These are phyloP conservation scores for Ifrita kowaldi DNA, from an alignment of 2,113 vertebrate genomes.

Conservation along the genomic window DNA sequence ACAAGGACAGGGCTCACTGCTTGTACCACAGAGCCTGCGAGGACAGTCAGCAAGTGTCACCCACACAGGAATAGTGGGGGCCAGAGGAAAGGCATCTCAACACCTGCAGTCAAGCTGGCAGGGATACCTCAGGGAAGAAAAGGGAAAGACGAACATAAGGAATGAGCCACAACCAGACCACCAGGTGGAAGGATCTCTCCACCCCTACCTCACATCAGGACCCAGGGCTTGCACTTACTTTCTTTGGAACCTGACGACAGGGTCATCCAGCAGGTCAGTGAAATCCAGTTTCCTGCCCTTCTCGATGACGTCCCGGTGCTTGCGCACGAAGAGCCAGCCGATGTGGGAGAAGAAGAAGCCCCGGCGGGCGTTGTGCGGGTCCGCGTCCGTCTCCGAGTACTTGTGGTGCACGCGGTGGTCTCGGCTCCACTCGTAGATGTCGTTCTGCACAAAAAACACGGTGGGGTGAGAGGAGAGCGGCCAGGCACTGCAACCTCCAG, in stretches of 20 bases:
- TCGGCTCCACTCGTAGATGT: slow-evolving; percentile 77
- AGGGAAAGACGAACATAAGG: background rate
- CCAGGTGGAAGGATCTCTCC: rapidly evolving
- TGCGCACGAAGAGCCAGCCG: slow-evolving; percentile 76
- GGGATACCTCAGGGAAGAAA: background rate
- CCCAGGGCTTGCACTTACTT: slow-evolving; percentile 55
- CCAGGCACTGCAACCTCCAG: background rate
- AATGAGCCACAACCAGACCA: background rate
- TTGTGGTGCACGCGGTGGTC: slow-evolving; percentile 80
- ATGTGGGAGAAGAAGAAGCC: slow-evolving; percentile 82
- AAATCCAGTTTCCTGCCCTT: slow-evolving; percentile 76
- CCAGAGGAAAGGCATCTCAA: background rate
- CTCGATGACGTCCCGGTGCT: slow-evolving; percentile 76
- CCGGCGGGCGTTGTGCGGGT: slow-evolving; percentile 72
- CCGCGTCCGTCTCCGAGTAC: slow-evolving; percentile 76
- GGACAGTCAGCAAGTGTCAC: background rate
- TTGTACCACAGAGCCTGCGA: background rate
- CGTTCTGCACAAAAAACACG: slow-evolving; percentile 49
- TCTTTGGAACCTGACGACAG: slow-evolving; percentile 75
- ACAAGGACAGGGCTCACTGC: background rate
- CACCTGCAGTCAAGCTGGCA: background rate
- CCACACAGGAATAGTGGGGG: rapidly evolving
- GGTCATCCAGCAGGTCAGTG: slow-evolving; percentile 74
- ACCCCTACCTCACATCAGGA: rapidly evolving
- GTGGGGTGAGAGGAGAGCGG: background rate